phyloP scores from a whole-genome alignment of 1,140 invertebrate genomes.

The Bombus waltoni region DNA sequence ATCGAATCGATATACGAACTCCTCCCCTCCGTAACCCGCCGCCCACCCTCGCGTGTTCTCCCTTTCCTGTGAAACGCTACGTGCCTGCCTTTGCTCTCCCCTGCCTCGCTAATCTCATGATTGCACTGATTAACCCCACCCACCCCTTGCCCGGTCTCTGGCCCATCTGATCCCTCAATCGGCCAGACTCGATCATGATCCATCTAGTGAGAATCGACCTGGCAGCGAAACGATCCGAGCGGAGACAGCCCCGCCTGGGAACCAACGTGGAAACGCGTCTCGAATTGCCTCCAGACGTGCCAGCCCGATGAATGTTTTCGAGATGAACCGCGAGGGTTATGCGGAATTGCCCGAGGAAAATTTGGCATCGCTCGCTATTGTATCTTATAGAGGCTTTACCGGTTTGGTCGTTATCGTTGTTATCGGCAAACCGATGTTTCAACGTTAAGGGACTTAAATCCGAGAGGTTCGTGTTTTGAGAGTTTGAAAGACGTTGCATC shows the following conservation, averaged over 20 bases:
- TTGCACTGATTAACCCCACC: constrained; percentile 67
- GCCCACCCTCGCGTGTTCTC: not conserved
- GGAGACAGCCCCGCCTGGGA: not conserved
- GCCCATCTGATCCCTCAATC: constrained; percentile 49
- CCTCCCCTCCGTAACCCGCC: not conserved
- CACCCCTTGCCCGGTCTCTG: constrained; percentile 7
- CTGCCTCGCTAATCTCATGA: constrained; percentile 63
- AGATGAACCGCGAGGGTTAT: not conserved
- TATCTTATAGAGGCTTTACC: not conserved
- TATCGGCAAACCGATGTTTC: not conserved
- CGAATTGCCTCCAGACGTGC: not conserved
- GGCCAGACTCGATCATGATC: constrained; percentile 50
- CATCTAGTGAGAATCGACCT: constrained; percentile 37
- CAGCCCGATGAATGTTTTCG: not conserved
- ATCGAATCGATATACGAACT: constrained; percentile 63
- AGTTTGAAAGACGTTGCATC: not conserved
- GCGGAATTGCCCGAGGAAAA: not conserved
- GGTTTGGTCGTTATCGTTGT: not conserved
- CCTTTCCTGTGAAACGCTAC: constrained; percentile 47
- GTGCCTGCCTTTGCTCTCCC: constrained; percentile 51
- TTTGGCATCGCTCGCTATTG: not conserved
- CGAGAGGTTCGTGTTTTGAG: not conserved
- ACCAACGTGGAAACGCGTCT: constrained; percentile 14
- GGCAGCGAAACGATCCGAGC: constrained; percentile 18
- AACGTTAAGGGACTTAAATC: not conserved